Conservation (phyloP, 2,113 vertebrate genomes). For the Zosterops lateralis region DNA sequence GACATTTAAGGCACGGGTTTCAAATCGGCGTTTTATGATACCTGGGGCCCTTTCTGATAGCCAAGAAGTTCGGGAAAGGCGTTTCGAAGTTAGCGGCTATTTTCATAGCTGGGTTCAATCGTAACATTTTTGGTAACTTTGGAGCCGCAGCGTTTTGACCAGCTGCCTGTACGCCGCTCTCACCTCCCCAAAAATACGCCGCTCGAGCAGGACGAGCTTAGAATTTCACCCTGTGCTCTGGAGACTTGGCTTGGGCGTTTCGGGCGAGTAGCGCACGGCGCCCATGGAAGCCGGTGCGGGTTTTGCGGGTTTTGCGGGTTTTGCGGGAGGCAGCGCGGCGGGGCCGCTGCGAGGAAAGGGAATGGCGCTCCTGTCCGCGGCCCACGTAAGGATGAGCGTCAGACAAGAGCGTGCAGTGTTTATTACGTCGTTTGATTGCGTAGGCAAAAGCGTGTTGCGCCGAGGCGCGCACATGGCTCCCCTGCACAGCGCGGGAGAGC, state of each 20-base stretch:
- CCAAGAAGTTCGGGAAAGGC: not conserved
- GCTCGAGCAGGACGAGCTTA: not conserved
- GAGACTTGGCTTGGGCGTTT: not conserved
- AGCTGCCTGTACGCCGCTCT: rapidly evolving
- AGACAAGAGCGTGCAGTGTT: not conserved
- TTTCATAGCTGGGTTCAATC: not conserved
- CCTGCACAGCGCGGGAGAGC: rapidly evolving
- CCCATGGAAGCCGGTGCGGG: rapidly evolving
- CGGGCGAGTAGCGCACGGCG: rapidly evolving
- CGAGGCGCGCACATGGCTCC: not conserved
- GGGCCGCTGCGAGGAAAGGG: not conserved
- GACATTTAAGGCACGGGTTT: not conserved
- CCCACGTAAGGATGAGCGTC: not conserved
- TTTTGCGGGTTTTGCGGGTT: not conserved
- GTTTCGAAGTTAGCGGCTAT: not conserved
- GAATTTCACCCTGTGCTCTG: not conserved
- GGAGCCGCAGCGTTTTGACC: not conserved
- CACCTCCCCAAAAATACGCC: rapidly evolving
- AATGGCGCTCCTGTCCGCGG: not conserved
- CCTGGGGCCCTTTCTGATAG: not conserved
- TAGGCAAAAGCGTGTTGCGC: not conserved
- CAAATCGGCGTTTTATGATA: rapidly evolving
- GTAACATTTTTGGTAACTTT: rapidly evolving
- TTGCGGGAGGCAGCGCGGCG: not conserved
- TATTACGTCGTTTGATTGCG: not conserved